A percentile compares a stretch with the other conserved stretches of the same genome.
phyloP scores from a whole-genome alignment of 2,888 invertebrate genomes.

The Drosophila neutralis region DNA sequence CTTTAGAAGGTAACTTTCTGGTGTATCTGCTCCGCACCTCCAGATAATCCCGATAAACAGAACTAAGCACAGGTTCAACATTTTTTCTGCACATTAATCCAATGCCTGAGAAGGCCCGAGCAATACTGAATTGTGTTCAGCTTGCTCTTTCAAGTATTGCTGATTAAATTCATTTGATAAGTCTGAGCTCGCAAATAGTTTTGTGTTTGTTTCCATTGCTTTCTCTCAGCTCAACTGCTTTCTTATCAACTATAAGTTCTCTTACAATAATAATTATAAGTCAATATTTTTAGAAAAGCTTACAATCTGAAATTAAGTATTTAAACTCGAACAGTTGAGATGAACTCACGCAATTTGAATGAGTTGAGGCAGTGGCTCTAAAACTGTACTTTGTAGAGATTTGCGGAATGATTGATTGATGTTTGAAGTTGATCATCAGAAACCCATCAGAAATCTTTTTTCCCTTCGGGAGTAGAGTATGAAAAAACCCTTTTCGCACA shows the following conservation, averaged over 20 bases:
- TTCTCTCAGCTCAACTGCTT: not conserved
- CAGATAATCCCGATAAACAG: conserved; percentile 17
- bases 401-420: conserved; percentile 1
- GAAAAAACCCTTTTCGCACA: conserved; percentile 5
- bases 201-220: not conserved
- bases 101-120: conserved; percentile 12
- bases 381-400: conserved; percentile 1
- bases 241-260: conserved; percentile 16
- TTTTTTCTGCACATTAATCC: conserved; percentile 25
- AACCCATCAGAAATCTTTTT: conserved; percentile 5
- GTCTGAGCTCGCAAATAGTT: conserved; percentile 13
- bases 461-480: not conserved
- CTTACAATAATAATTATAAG: not conserved
- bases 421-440: conserved; percentile 3
- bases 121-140: conserved; percentile 25
- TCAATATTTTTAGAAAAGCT: not conserved
- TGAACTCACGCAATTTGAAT: not conserved
- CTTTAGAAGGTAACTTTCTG: conserved; percentile 47
- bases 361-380: not conserved
- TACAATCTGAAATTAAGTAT: not conserved
- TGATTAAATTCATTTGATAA: conserved; percentile 31
- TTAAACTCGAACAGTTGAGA: not conserved
- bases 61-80: conserved; percentile 25
- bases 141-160: conserved; percentile 10
- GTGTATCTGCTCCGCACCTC: conserved; percentile 14